Conservation (phyloP, 1,140 invertebrate genomes). For the Drosophila ercepeae region DNA sequence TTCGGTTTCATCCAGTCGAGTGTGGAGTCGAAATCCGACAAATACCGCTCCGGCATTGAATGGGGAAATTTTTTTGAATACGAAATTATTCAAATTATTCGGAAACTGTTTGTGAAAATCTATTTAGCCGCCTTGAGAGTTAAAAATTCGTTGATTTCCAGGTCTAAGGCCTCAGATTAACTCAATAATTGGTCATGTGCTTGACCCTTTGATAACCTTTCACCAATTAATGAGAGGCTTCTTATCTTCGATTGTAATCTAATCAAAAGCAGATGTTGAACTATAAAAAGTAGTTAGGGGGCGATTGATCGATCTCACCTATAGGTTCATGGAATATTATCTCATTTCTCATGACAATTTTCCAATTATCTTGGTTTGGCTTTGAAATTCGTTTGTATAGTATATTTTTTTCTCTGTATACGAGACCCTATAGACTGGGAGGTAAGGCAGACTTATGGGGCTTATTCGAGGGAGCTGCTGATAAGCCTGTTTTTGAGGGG, state of each 20-base stretch:
- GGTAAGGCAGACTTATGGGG: slow-evolving; percentile 7
- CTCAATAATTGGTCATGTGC: slow-evolving; percentile 33
- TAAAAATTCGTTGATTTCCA: neutral
- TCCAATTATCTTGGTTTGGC: slow-evolving; percentile 26
- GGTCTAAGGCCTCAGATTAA: slow-evolving; percentile 9
- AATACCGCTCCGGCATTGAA: slow-evolving; percentile 7
- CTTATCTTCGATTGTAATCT: slow-evolving; percentile 25
- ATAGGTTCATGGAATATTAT: slow-evolving; percentile 22
- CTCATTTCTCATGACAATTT: slow-evolving; percentile 8
- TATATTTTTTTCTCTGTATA: too few relatives aligned
- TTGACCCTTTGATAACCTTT: slow-evolving; percentile 30
- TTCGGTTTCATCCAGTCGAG: slow-evolving; percentile 63
- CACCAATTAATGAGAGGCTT: neutral
- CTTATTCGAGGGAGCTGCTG: slow-evolving; percentile 50
- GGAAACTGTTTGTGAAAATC: neutral
- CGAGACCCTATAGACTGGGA: neutral
- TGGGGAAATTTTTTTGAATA: slow-evolving; percentile 23
- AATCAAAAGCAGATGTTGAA: slow-evolving; percentile 16
- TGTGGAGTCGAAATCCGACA: slow-evolving; percentile 44
- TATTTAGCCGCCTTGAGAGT: too few relatives aligned
- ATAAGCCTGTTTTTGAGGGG: slow-evolving; percentile 49
- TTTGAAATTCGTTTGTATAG: slow-evolving; percentile 1
- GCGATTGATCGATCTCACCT: slow-evolving; percentile 47
- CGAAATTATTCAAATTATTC: slow-evolving; percentile 7
- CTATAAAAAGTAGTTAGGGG: slow-evolving; percentile 24